Percentiles rank a stretch among this genome's conserved stretches.
Conservation (phyloP, 2,888 invertebrate genomes). For the Oxystoma pomonae region DNA sequence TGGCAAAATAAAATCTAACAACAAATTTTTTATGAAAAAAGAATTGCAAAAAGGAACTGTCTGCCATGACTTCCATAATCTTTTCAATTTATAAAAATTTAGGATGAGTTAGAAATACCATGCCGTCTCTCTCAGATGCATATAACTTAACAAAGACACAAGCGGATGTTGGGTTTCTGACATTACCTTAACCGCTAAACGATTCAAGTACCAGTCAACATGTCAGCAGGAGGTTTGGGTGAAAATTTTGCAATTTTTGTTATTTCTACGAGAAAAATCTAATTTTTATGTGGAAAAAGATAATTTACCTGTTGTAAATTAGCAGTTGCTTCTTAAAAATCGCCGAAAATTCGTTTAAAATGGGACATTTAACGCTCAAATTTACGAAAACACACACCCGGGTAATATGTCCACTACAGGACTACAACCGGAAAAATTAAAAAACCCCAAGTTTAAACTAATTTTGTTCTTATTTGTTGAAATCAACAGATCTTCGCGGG, state of each 20-base stretch:
- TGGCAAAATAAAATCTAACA: no score
- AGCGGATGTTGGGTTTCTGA: not conserved
- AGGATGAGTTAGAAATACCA: not conserved
- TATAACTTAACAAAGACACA: not conserved
- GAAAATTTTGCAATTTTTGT: not conserved
- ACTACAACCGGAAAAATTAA: not conserved
- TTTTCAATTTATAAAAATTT: not conserved
- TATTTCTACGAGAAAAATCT: not conserved
- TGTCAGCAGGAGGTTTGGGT: not conserved
- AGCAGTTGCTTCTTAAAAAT: not conserved
- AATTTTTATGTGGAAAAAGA: not conserved
- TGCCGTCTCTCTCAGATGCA: not conserved
- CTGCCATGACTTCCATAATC: not conserved
- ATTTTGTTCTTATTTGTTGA: no score
- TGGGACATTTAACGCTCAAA: not conserved
- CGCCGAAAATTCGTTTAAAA: not conserved
- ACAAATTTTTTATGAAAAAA: not conserved
- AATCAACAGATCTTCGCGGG: no score
- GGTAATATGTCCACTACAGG: not conserved
- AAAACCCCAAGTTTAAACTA: not conserved
- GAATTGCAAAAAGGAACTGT: not conserved
- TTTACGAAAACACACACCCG: not conserved
- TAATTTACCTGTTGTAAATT: not conserved
- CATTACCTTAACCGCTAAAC: not conserved
- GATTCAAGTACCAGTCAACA: not conserved